These are phyloP conservation scores for Theristus sp. DNA, from an alignment of 2,888 invertebrate species.

Conservation along the genomic window DNA sequence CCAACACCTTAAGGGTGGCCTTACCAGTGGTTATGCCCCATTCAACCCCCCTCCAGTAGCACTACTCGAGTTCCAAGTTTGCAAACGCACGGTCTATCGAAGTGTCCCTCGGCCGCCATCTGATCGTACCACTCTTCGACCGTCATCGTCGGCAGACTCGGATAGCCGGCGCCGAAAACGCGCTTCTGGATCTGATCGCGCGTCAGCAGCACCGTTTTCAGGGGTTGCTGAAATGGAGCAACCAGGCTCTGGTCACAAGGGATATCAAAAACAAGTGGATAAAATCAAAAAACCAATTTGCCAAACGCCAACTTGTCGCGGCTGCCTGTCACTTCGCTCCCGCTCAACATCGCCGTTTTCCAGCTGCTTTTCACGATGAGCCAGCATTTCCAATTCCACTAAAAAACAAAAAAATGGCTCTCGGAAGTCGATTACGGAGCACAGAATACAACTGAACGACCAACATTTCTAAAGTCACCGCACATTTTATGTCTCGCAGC, in stretches of 20 bases:
- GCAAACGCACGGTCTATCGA: slow-evolving; percentile 1
- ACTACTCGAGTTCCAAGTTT: too few species aligned
- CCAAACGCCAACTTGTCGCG: neutral
- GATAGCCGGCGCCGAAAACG: slow-evolving; percentile 83
- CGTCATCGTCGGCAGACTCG: slow-evolving; percentile 70
- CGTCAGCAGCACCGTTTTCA: slow-evolving; percentile 69
- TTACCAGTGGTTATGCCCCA: neutral
- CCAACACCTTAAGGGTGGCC: too few species aligned
- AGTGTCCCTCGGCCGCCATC: slow-evolving; percentile 49
- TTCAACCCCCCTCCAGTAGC: too few species aligned
- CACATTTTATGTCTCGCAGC: neutral
- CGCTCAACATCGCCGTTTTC: neutral
- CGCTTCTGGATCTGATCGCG: slow-evolving; percentile 69
- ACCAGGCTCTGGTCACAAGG: neutral
- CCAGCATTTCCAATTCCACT: neutral
- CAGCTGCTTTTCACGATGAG: neutral
- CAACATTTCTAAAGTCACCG: too few species aligned
- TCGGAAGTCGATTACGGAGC: neutral
- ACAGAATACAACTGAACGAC: too few species aligned
- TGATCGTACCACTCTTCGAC: slow-evolving; percentile 88
- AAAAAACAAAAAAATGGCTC: neutral
- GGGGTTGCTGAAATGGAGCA: slow-evolving; percentile 27
- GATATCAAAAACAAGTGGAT: neutral
- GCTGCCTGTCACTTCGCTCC: neutral
- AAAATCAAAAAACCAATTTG: neutral